Base-by-base conservation (phyloP, 2,888 invertebrate genomes). In the Catocala sponsa region DNA sequence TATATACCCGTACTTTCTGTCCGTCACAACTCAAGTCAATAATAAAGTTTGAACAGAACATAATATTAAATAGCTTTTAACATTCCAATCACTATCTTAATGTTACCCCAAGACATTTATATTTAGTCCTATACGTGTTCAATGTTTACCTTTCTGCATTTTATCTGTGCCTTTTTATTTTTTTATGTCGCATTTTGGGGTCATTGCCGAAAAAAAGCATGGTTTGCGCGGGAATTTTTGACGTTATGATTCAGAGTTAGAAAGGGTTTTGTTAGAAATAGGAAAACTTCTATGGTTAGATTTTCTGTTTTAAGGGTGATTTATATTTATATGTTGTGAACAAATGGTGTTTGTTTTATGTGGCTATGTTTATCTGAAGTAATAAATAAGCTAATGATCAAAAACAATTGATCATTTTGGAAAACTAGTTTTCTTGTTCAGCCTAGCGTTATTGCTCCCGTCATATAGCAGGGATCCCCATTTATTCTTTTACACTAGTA, bases 21-120 rank as follows among this genome's bases (percentile, higher is more conserved):
- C 51, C 57, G 11, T 32, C 82, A 63, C 2, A 61, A 72, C 80
- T 48, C 4, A 42, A 48, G 53, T 58, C 79, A 76, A 82, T 93
- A 94, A 93, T 94, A 92, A 94, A 94, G 92, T 93, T 91, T 89
- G 93, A 91, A 92, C 90, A 88, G 87, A 92, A 94, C 94, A 94
- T 94, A 93, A 94, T 94, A 94, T 95, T 95, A 95, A 95, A 94
- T 94, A 94, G 94, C 95, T 95, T 94, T 95, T 94, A 94, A 95
- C 94, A 94, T 95, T 94, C 94, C 91, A 66, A 55, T 15, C 65
- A 80, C 74, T 92, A 94, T 94, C 94, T 91, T 90, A 91, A 91
- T 87, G 92, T 89, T 84, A 78, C 81, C 67, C 74, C 71, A 82
- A 89, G 93, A 94, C 94, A 92, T 94, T 94, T 94, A 92, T 94